Base-by-base conservation (phyloP, 1,140 invertebrate species). In the Musca vetustissima region DNA sequence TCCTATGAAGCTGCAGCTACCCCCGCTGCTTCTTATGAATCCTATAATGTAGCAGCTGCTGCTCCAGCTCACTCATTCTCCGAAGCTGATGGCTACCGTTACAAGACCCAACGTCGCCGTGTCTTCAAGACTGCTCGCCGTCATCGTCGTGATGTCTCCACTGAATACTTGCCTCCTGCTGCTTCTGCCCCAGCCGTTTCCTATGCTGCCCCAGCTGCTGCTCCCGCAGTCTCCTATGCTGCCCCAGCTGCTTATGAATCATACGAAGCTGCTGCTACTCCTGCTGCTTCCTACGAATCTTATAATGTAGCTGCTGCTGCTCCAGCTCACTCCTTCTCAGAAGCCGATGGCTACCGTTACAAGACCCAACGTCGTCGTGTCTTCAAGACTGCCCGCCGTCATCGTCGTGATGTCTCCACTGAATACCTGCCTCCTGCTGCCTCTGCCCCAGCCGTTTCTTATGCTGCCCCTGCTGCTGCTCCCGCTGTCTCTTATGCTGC, bases 261-360 rank as follows among this genome's bases (percentile, higher is more conserved):
- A 15, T 61, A 21, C 14, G 28, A 36, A 61, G 17, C 57, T 14
- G 57, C 57, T 32, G 13, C 66, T 11, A 70, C 73, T 2, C 72
- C 73, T 49, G 72, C 67, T 53, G 43, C 15, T 1, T 61, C 67
- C 67, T 52, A 49, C 66, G 25, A 17, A 47, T 48, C 25, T 36
- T 75, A 76, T 71, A 73, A 75, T 22, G 66, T 70, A 50, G 73
- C 76, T 53, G 76, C 75, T 53, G 75, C 76, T 17, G 77, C 71
- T 70, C 24, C 67, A 66, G 32, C 71, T 13, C 77, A 79, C 70
- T 73, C 55, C 66, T 79, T 72, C 74, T 79, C 77, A 2, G 67
- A 75, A n/a, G 59, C 11, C 28, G 77, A 79, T 67, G 77, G 77
- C 19, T 79, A 79, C 73, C 76, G 76, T 25, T 79, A 79, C 74